phyloP scores from a whole-genome alignment of 2,797 vertebrate species.

The Urophycis tenuis region DNA sequence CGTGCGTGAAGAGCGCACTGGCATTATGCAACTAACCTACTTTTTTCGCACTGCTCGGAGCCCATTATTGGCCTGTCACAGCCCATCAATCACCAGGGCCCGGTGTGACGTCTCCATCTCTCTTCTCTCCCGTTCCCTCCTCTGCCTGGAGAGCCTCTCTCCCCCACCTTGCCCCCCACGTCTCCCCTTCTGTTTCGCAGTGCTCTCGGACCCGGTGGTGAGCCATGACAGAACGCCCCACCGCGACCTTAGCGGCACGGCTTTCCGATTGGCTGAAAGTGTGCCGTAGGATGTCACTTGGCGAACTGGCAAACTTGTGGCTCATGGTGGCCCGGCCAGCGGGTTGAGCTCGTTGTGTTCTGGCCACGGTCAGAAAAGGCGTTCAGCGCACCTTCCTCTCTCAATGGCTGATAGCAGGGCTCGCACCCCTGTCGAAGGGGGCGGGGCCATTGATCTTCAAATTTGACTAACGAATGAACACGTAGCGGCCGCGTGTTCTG shows the following conservation, averaged over 20 bases:
- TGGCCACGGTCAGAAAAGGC: not conserved
- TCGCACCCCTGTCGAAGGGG: too few relatives aligned
- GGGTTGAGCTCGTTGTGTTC: not conserved
- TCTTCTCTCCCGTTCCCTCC: slow-evolving; percentile 14
- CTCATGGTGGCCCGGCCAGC: too few relatives aligned
- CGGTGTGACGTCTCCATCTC: slow-evolving; percentile 14
- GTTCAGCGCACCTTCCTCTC: not conserved
- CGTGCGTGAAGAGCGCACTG: not conserved
- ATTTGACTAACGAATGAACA: too few relatives aligned
- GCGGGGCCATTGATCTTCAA: not conserved
- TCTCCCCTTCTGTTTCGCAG: not conserved
- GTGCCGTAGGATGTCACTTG: not conserved
- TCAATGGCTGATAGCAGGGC: too few relatives aligned
- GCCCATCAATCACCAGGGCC: slow-evolving; percentile 37
- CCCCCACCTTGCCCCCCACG: not conserved
- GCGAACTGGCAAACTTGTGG: not conserved
- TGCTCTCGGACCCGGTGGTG: not conserved
- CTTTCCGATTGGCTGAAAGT: slow-evolving; percentile 1
- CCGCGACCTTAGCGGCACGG: not conserved
- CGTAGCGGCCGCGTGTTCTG: too few relatives aligned
- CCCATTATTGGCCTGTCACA: slow-evolving; percentile 44
- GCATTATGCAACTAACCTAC: slow-evolving; percentile 43
- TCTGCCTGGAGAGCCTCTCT: slow-evolving; percentile 20
- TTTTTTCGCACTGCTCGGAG: slow-evolving; percentile 34
- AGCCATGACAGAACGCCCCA: not conserved